phyloP scores from a whole-genome alignment of 2,113 vertebrate genomes.

The Condylura cristata region DNA sequence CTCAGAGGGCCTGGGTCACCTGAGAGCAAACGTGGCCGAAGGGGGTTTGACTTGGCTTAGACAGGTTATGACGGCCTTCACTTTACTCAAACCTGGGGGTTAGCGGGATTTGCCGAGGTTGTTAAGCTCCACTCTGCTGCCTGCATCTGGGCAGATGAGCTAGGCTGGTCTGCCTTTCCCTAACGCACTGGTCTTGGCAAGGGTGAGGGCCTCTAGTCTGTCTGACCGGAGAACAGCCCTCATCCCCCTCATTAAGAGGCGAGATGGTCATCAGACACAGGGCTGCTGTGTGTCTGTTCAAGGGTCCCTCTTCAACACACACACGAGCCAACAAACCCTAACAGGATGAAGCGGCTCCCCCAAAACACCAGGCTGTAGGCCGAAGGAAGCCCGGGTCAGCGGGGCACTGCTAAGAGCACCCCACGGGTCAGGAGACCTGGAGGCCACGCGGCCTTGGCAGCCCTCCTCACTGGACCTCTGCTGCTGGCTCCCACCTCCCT shows the following conservation, averaged over 20 bases:
- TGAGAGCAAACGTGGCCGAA: background rate
- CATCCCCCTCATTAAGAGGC: background rate
- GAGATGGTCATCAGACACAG: background rate
- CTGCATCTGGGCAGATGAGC: background rate
- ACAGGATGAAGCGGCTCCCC: background rate
- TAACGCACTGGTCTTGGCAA: background rate
- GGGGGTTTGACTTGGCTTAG: conserved; percentile 28
- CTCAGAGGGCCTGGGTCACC: background rate
- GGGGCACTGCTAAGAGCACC: background rate
- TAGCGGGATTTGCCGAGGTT: background rate
- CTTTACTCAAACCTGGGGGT: conserved; percentile 63
- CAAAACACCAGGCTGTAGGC: too few relatives aligned
- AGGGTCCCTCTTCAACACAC: background rate
- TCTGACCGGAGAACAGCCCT: background rate
- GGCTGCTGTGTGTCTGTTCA: too few relatives aligned
- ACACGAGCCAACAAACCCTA: background rate
- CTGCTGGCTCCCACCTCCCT: background rate
- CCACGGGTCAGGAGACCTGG: background rate
- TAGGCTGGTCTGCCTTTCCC: background rate
- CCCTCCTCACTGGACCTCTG: background rate
- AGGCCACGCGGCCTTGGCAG: background rate
- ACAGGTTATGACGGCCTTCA: background rate
- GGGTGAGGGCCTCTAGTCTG: background rate
- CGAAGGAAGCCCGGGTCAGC: background rate
- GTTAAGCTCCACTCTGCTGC: background rate